phyloP scores from a whole-genome alignment of 2,113 vertebrate species.

The Onychostruthus taczanowskii region DNA sequence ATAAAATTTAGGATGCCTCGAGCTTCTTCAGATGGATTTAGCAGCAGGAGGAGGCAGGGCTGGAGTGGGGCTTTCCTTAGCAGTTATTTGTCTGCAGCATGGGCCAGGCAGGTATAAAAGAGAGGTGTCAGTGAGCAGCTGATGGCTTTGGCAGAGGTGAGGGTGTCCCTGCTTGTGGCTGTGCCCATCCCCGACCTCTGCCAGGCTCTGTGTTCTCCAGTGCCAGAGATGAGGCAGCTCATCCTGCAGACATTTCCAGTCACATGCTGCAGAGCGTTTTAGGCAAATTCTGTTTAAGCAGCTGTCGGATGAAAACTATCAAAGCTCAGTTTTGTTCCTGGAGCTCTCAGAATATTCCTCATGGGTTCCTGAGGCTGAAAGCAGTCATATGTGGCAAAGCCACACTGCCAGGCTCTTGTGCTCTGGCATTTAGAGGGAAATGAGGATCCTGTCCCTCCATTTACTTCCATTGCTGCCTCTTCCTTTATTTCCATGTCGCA shows the following conservation, averaged over 20 bases:
- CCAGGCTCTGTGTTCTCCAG: neutral
- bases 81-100: fast-evolving
- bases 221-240: fast-evolving
- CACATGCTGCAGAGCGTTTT: conserved; percentile 64
- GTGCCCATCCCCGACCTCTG: neutral
- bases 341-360: conserved; percentile 74
- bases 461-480: conserved; percentile 17
- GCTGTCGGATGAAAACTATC: conserved; percentile 71
- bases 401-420: conserved; percentile 55
- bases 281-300: conserved; percentile 61
- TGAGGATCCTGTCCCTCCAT: conserved; percentile 35
- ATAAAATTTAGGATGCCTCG: neutral
- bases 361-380: conserved; percentile 72
- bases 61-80: neutral
- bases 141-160: neutral
- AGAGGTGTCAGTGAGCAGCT: fast-evolving
- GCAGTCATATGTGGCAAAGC: conserved; percentile 68
- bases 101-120: neutral
- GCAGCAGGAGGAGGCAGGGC: neutral
- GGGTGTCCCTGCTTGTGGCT: neutral
- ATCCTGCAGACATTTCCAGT: conserved; percentile 35
- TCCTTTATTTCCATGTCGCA: conserved; percentile 5
- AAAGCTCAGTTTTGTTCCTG: conserved; percentile 75
- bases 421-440: conserved; percentile 31
- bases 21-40: neutral